A percentile compares a stretch with the other conserved stretches of the same genome.
These are phyloP conservation scores for Turdus rufiventris DNA, from an alignment of 2,113 vertebrate species.

Conservation along the genomic window DNA sequence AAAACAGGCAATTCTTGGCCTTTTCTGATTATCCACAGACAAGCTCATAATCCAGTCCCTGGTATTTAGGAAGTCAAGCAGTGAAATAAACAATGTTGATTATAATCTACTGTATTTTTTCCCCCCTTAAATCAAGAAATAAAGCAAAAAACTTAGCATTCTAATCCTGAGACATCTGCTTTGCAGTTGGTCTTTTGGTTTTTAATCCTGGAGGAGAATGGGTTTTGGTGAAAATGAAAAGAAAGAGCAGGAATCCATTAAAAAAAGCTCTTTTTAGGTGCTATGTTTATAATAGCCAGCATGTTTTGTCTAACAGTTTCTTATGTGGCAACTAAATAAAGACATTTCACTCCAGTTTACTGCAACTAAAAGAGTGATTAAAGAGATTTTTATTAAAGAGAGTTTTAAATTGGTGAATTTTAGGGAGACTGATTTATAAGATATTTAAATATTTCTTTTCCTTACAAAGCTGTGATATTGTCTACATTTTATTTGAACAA, in stretches of 20 bases:
- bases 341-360: conserved; percentile 74
- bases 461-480: not conserved
- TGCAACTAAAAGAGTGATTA: conserved; percentile 69
- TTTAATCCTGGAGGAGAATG: not conserved
- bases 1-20: conserved; percentile 85
- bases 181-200: conserved; percentile 16
- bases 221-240: not conserved
- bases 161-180: conserved; percentile 75
- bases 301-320: conserved; percentile 74
- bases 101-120: conserved; percentile 76
- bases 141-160: not conserved
- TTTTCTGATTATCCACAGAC: conserved; percentile 82
- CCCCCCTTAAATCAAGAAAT: not conserved
- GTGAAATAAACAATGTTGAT: conserved; percentile 89
- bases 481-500: not conserved
- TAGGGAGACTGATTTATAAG: not conserved
- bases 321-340: conserved; percentile 70
- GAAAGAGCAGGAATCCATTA: not conserved
- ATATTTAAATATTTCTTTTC: not conserved
- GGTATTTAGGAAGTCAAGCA: conserved; percentile 86
- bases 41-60: conserved; percentile 85
- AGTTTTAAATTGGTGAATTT: not conserved
- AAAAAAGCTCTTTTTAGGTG: conserved; percentile 19
- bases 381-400: conserved; percentile 23
- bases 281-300: conserved; percentile 54